These are phyloP conservation scores for Gallinago solitaria DNA, from an alignment of 2,797 vertebrate species.

Conservation along the genomic window DNA sequence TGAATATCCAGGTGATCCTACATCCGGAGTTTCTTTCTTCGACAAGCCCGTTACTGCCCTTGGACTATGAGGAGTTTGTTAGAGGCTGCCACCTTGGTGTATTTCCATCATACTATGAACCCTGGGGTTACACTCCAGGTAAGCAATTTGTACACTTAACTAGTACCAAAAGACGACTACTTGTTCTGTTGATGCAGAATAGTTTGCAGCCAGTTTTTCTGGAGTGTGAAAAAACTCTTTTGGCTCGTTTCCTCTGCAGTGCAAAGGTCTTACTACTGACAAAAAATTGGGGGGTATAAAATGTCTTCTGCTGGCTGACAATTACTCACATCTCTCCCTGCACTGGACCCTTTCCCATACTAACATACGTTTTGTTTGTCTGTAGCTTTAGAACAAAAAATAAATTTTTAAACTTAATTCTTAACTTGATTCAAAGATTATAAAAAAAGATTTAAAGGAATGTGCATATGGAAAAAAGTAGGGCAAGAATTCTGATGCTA, in stretches of 20 bases:
- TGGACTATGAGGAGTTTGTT: slow-evolving; percentile 98
- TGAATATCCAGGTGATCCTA: slow-evolving; percentile 85
- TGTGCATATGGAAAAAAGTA: not conserved
- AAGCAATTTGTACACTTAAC: not conserved
- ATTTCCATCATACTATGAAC: slow-evolving; percentile 97
- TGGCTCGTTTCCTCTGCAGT: not conserved
- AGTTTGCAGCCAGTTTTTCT: not conserved
- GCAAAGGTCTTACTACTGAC: not conserved
- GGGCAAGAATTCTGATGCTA: not conserved
- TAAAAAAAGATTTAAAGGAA: not conserved
- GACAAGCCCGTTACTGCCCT: slow-evolving; percentile 92
- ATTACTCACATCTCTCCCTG: not conserved
- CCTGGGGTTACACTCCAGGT: slow-evolving; percentile 99
- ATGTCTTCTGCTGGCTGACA: not conserved
- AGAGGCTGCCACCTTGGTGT: slow-evolving; percentile 97
- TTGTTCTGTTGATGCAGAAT: not conserved
- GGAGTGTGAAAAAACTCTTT: not conserved
- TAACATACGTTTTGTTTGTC: not conserved
- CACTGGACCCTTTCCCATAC: not conserved
- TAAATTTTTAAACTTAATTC: not conserved
- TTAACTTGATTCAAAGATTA: not conserved
- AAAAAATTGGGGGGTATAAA: not conserved
- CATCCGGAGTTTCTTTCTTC: slow-evolving; percentile 97
- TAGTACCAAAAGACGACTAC: not conserved
- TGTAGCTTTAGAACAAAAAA: not conserved